phyloP scores from a whole-genome alignment of 2,888 invertebrate species.

The Sturmia bella region DNA sequence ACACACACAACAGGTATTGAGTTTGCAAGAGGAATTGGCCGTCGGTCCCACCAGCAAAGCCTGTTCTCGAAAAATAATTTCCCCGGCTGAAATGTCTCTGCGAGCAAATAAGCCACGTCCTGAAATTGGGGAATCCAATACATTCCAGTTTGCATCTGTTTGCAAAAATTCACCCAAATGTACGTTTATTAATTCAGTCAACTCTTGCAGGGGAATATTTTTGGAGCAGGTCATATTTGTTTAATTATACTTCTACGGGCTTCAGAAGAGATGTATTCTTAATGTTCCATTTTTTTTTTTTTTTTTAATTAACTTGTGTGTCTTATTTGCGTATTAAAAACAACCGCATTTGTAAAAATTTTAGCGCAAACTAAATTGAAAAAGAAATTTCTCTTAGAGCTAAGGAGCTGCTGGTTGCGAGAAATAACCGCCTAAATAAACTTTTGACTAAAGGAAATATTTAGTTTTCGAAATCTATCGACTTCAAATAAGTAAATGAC shows the following conservation, averaged over 20 bases:
- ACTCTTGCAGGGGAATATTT: conserved; percentile 73
- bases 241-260: not conserved
- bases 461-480: too few species aligned
- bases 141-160: conserved; percentile 83
- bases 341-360: too few species aligned
- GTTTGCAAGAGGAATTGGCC: conserved; percentile 82
- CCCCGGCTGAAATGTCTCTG: conserved; percentile 85
- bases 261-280: not conserved
- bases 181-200: conserved; percentile 75
- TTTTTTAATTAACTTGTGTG: too few species aligned
- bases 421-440: too few species aligned
- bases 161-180: conserved; percentile 76
- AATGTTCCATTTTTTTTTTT: not conserved
- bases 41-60: conserved; percentile 88
- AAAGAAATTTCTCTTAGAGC: too few species aligned
- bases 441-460: too few species aligned
- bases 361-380: too few species aligned
- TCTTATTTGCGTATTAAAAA: too few species aligned
- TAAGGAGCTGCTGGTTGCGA: too few species aligned
- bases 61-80: conserved; percentile 87
- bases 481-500: too few species aligned
- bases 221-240: conserved; percentile 67
- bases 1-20: conserved; percentile 86
- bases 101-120: conserved; percentile 88
- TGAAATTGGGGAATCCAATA: conserved; percentile 84